Base-by-base conservation (phyloP, 2,888 invertebrate species). In the Mechanitis mazaeus region DNA sequence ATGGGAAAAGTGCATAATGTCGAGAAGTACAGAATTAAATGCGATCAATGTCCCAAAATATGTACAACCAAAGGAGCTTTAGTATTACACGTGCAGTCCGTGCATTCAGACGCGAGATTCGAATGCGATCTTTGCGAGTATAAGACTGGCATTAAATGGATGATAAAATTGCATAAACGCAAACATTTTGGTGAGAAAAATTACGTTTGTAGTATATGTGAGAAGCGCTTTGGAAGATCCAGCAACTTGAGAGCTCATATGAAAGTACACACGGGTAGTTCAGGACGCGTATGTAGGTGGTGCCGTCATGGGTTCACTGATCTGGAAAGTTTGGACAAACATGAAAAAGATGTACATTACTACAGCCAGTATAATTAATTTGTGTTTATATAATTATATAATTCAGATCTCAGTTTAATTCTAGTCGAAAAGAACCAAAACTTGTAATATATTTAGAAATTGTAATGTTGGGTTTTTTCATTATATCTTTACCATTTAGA, bases 171-270 rank as follows among this genome's bases (percentile, higher is more conserved):
- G 2, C 92, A 92, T 64, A 84, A 83, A 57, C 81, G 85, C 31
- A 88, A 85, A 47, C 92, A 92, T 76, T 84, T 80, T 28, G 88
- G 87, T 0, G 87, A 90, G 1, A 88, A 84, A 9, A 81, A 84
- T 11, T 91, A 91, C 61, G 77, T 80, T 1, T 93, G 93, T 64
- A 91, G 91, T 47, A 79, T 92, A n/a, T 93, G 93, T 60, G 85
- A 87, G 0, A 87, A 82, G 54, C 82, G 81, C 69, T 91, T 92
- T 55, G 86, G 91, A 0, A 86, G 92, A 47, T 91, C 92, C 6
- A 92, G 92, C 54, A 87, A 87, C 60, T 60, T 87, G 3, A 67
- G 85, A 3, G 75, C 80, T 0, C 87, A 87, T 68, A 83, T 87
- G 79, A 86, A 83, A 59, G 79, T 85, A 0, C 87, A 87, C 60